Percentiles rank a stretch among this genome's conserved stretches.
These are phyloP conservation scores for Lepidurus arcticus DNA, from an alignment of 1,140 invertebrate genomes.

Conservation along the genomic window DNA sequence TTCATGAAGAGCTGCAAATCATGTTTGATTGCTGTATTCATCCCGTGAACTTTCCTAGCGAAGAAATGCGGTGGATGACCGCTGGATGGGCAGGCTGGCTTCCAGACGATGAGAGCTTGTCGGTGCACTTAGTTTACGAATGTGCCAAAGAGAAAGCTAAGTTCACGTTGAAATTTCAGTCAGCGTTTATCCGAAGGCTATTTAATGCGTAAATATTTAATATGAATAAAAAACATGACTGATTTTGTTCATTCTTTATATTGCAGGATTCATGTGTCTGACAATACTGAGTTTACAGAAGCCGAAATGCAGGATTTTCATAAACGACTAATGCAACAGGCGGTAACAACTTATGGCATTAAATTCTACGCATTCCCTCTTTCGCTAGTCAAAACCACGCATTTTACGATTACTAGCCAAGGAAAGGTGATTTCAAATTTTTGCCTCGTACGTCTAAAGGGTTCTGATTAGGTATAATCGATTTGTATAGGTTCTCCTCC, in stretches of 20 bases:
- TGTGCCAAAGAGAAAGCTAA: neutral
- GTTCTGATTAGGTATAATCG: neutral
- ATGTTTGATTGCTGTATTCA: conserved; percentile 27
- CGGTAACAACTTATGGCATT: neutral
- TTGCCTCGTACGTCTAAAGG: neutral
- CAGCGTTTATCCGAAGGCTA: neutral
- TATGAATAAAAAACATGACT: neutral
- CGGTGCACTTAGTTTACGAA: neutral
- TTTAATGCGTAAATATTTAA: neutral
- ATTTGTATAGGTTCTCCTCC: neutral
- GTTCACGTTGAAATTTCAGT: neutral
- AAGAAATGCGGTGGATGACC: conserved; percentile 21
- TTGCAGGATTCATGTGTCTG: neutral
- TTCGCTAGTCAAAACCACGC: neutral
- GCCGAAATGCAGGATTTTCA: neutral
- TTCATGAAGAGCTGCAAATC: neutral
- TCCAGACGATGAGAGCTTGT: neutral
- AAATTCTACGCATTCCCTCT: neutral
- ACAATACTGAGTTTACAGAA: neutral
- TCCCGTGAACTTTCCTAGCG: neutral
- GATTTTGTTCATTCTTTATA: neutral
- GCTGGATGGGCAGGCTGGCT: conserved; percentile 20
- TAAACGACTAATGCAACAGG: neutral
- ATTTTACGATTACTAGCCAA: neutral
- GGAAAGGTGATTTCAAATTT: neutral